phyloP scores from a whole-genome alignment of 2,113 vertebrate genomes.

The Scomber japonicus region DNA sequence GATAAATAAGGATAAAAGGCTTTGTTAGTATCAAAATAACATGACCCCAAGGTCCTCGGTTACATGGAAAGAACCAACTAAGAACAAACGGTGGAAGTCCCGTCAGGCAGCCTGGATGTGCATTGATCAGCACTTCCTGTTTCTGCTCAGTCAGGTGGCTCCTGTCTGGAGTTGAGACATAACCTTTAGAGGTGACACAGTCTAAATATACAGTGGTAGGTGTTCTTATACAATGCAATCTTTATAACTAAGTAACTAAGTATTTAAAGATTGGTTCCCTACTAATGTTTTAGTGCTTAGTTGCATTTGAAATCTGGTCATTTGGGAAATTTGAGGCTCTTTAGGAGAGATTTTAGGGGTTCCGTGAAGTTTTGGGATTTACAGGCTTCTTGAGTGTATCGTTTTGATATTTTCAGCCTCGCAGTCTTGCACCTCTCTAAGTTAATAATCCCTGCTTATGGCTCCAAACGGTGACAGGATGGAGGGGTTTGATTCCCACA shows the following conservation, averaged over 20 bases:
- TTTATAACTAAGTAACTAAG: background rate
- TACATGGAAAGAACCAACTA: background rate
- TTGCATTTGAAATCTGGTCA: no score
- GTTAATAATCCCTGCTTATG: no score
- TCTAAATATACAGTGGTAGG: background rate
- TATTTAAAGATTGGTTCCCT: no score
- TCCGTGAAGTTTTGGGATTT: background rate
- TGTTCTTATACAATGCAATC: background rate
- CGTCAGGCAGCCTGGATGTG: conserved; percentile 20
- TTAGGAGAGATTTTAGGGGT: background rate
- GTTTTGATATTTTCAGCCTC: background rate
- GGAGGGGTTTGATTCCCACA: background rate
- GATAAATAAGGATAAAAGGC: background rate
- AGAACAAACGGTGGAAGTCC: conserved; percentile 58
- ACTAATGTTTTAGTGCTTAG: no score
- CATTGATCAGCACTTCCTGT: conserved; percentile 51
- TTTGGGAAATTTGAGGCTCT: background rate
- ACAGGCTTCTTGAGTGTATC: no score
- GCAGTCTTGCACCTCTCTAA: no score
- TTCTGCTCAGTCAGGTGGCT: conserved; percentile 29
- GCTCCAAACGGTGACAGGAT: background rate
- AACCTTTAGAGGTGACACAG: background rate
- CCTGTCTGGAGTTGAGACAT: background rate
- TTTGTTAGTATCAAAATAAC: background rate
- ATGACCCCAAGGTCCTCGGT: background rate